Conservation (phyloP, 2,888 invertebrate genomes). For the Drosophila longiperda region DNA sequence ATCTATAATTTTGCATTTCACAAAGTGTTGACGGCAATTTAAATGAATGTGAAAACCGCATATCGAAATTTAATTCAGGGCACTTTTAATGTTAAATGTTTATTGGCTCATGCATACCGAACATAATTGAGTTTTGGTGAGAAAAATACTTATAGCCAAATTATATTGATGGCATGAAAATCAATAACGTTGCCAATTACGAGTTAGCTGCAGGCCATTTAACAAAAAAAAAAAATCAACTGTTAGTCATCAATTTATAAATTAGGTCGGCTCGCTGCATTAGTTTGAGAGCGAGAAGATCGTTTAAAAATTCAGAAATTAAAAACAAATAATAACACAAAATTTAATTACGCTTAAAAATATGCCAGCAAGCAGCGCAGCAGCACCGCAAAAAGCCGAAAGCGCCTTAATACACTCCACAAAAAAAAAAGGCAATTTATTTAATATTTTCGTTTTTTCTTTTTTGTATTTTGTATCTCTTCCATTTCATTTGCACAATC, state of each 20-base stretch:
- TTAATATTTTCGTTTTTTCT: conserved; percentile 23
- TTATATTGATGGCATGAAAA: not conserved
- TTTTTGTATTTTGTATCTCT: conserved; percentile 14
- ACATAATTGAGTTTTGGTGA: not conserved
- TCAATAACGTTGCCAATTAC: not conserved
- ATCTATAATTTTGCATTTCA: not conserved
- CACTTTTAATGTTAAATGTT: not conserved
- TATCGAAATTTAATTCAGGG: too few species aligned
- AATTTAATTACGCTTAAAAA: conserved; percentile 54
- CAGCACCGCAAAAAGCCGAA: not conserved
- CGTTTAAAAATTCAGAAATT: conserved; percentile 68
- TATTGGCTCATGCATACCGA: not conserved
- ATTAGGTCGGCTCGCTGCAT: conserved; percentile 8
- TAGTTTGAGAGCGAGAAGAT: conserved; percentile 5
- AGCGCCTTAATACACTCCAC: conserved; percentile 14
- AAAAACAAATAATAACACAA: conserved; percentile 67
- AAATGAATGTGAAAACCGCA: not conserved
- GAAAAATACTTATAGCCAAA: not conserved
- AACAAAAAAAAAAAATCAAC: conserved; percentile 2
- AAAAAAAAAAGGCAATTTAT: conserved; percentile 22
- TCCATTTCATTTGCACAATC: conserved; percentile 61
- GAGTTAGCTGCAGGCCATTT: not conserved
- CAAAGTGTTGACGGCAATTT: not conserved
- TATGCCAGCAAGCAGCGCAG: conserved; percentile 1
- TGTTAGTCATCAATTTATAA: conserved; percentile 6